A percentile compares a stretch with the other conserved stretches of the same genome.
phyloP scores from a whole-genome alignment of 2,113 vertebrate genomes.

The Tenebrosternarchus preto region DNA sequence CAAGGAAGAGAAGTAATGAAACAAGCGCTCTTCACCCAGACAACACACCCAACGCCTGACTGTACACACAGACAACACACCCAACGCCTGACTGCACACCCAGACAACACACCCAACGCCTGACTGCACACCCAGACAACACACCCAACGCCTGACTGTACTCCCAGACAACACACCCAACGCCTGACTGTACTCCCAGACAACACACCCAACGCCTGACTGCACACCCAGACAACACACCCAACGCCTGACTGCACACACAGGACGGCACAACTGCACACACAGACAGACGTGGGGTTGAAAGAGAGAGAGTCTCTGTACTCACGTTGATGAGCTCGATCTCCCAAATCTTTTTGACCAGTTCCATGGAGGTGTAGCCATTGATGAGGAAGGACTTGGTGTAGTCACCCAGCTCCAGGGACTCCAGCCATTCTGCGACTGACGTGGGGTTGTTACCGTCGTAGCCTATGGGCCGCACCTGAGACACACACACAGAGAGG shows the following conservation, averaged over 20 bases:
- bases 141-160: too few relatives aligned
- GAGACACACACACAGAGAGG: background rate
- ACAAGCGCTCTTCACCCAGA: too few relatives aligned
- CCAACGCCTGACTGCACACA: background rate
- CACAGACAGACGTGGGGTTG: background rate
- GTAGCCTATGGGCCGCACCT: slow-evolving; percentile 91
- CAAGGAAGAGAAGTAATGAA: too few relatives aligned
- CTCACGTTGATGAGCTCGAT: slow-evolving; percentile 98
- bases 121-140: background rate
- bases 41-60: too few relatives aligned
- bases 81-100: too few relatives aligned
- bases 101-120: background rate
- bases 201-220: too few relatives aligned
- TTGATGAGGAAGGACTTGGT: slow-evolving; percentile 97
- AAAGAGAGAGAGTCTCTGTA: slow-evolving; percentile 12
- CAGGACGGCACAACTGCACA: background rate
- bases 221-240: background rate
- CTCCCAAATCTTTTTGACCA: slow-evolving; percentile 99
- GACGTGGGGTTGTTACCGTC: slow-evolving; percentile 94
- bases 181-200: too few relatives aligned
- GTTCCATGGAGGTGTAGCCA: slow-evolving; percentile 97
- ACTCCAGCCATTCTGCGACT: slow-evolving; percentile 97
- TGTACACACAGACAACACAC: too few relatives aligned
- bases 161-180: background rate
- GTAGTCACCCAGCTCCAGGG: slow-evolving; percentile 94